phyloP scores from a whole-genome alignment of 2,797 vertebrate genomes.

The Pangasius mekongensis region DNA sequence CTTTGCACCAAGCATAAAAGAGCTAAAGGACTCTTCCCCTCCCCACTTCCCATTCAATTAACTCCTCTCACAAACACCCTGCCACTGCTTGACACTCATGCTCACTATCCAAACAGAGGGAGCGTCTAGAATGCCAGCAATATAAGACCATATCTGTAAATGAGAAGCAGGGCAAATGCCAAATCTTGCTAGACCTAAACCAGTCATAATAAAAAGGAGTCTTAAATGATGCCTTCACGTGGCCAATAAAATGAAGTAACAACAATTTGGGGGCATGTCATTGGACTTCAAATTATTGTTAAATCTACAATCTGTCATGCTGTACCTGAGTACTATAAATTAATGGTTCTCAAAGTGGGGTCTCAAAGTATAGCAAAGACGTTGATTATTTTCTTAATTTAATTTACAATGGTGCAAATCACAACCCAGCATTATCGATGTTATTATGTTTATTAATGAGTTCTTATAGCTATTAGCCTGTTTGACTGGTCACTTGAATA shows the following conservation, averaged over 20 bases:
- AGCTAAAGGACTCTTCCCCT: conserved; percentile 66
- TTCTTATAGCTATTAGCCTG: not conserved
- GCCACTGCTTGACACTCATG: conserved; percentile 49
- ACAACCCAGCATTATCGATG: not conserved
- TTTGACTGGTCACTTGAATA: not conserved
- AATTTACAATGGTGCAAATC: not conserved
- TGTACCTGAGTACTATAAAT: not conserved
- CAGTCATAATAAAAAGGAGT: not conserved
- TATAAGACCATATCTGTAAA: conserved; percentile 43
- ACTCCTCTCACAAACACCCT: conserved; percentile 53
- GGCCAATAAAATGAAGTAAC: conserved; percentile 4
- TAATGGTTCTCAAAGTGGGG: not conserved
- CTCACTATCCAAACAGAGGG: conserved; percentile 50
- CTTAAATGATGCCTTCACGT: conserved; percentile 1
- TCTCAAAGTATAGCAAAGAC: not conserved
- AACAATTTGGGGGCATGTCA: not conserved
- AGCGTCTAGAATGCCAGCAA: conserved; percentile 35
- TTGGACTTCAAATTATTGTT: not conserved
- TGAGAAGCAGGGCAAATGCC: conserved; percentile 23
- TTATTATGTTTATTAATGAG: not conserved
- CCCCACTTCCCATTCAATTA: conserved; percentile 71
- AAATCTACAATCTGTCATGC: not conserved
- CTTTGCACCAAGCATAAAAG: conserved; percentile 57
- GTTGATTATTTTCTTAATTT: not conserved
- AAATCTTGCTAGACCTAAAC: not conserved